A percentile compares a stretch with the other conserved stretches of the same genome.
Evolutionary conservation across 2,797 vertebrate genomes (phyloP).

Genomic region (Esox lucius): DNA sequence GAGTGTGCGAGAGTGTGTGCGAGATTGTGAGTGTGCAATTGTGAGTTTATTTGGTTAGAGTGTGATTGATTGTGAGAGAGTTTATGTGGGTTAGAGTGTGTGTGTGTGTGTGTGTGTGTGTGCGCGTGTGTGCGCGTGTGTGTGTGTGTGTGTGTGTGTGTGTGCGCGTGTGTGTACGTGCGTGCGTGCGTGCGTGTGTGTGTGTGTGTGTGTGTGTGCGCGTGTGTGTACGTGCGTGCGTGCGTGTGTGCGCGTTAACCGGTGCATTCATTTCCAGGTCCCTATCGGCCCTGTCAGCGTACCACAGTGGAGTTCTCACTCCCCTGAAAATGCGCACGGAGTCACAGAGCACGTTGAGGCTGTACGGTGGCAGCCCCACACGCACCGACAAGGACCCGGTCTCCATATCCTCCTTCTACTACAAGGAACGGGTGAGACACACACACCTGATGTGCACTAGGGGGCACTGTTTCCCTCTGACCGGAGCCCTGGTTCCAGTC

Average conservation of each 20-base stretch:
- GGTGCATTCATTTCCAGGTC: slow-evolving; percentile 72
- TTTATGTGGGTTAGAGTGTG: too few species aligned
- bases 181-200: too few species aligned
- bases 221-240: too few species aligned
- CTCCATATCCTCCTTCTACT: slow-evolving; percentile 98
- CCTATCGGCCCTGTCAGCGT: slow-evolving; percentile 91
- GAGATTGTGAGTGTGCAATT: too few species aligned
- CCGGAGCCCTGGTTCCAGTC: too few species aligned
- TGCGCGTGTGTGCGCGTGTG: too few species aligned
- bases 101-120: neutral
- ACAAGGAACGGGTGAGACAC: slow-evolving; percentile 91
- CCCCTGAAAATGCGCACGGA: slow-evolving; percentile 98
- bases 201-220: too few species aligned
- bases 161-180: too few species aligned
- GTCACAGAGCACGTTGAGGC: slow-evolving; percentile 85
- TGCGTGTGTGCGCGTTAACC: neutral
- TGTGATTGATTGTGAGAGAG: too few species aligned
- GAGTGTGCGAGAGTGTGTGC: neutral
- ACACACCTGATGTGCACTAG: neutral
- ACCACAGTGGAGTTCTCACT: slow-evolving; percentile 91
- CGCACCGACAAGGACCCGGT: slow-evolving; percentile 95
- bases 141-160: too few species aligned
- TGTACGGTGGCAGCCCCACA: slow-evolving; percentile 94
- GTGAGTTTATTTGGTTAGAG: too few species aligned
- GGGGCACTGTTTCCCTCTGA: neutral